phyloP scores from a whole-genome alignment of 1,140 invertebrate species.

The Melitaea cinxia region DNA sequence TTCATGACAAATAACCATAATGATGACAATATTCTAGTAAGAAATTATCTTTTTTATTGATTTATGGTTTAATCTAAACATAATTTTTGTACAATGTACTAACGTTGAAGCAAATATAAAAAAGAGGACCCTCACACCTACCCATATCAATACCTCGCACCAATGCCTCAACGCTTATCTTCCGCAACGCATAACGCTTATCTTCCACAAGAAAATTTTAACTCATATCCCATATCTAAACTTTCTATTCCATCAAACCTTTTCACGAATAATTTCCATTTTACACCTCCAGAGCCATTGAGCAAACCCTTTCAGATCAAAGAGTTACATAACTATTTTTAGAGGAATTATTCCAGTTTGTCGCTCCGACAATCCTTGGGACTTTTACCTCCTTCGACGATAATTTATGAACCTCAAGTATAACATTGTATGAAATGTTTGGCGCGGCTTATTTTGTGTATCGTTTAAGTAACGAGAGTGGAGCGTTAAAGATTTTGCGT shows the following conservation, averaged over 20 bases:
- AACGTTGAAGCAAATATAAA: no score
- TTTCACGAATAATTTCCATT: constrained; percentile 4
- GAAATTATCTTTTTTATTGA: no score
- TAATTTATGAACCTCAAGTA: constrained; percentile 53
- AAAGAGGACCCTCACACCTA: no score
- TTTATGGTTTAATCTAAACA: no score
- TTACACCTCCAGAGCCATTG: constrained; percentile 5
- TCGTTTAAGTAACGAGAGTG: constrained; percentile 6
- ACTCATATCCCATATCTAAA: not conserved
- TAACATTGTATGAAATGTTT: constrained; percentile 43
- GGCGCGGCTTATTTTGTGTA: constrained; percentile 43
- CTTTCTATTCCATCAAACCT: constrained; percentile 2
- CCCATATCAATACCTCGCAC: no score
- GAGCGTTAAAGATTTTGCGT: constrained; percentile 8
- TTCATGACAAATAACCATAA: no score
- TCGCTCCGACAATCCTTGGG: constrained; percentile 48
- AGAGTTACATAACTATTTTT: constrained; percentile 36
- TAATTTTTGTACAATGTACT: no score
- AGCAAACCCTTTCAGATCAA: constrained; percentile 37
- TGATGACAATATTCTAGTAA: no score
- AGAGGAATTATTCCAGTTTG: constrained; percentile 55
- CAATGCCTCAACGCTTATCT: no score
- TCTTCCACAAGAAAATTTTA: not conserved
- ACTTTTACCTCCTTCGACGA: constrained; percentile 50
- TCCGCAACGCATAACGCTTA: no score